Percentiles rank a stretch among this genome's conserved stretches.
Conservation (phyloP, 2,113 vertebrate genomes). For the Marcusenius ussheri region DNA sequence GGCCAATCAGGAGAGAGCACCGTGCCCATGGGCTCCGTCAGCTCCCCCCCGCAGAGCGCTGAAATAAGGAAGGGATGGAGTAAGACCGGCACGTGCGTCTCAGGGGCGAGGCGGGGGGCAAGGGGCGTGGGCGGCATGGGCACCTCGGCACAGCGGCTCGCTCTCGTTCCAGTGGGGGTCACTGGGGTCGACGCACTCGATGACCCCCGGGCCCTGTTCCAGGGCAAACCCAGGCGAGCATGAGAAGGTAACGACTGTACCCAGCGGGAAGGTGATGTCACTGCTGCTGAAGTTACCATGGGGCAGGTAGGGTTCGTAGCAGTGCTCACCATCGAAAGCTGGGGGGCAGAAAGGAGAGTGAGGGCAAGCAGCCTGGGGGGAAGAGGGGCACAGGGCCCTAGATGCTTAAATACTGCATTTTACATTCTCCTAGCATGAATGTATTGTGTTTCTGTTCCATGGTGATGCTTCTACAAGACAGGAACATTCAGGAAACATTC, state of each 20-base stretch:
- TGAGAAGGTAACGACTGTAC: slow-evolving; percentile 72
- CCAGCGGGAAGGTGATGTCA: slow-evolving; percentile 73
- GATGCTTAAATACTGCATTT: not conserved
- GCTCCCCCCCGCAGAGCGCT: slow-evolving; percentile 83
- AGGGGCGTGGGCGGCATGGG: not conserved
- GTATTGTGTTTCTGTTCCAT: not conserved
- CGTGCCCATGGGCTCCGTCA: slow-evolving; percentile 71
- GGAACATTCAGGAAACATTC: not conserved
- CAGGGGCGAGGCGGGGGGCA: not conserved
- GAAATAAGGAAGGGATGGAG: not conserved
- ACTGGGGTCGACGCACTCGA: slow-evolving; percentile 77
- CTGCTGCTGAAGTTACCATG: slow-evolving; percentile 85
- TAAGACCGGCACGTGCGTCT: not conserved
- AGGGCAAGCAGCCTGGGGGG: not conserved
- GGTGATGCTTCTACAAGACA: not conserved
- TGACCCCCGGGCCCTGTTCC: slow-evolving; percentile 75
- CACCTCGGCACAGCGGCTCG: slow-evolving; percentile 82
- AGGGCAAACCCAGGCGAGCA: slow-evolving; percentile 83
- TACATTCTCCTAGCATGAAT: not conserved
- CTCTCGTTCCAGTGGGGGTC: slow-evolving; percentile 88
- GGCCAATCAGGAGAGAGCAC: slow-evolving; percentile 88
- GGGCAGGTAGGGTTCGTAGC: slow-evolving; percentile 82
- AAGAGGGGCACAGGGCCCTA: not conserved
- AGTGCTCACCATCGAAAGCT: slow-evolving; percentile 84
- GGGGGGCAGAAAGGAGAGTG: slow-evolving; percentile 20